phyloP scores from a whole-genome alignment of 2,888 invertebrate species.

The Capitulum mitella region DNA sequence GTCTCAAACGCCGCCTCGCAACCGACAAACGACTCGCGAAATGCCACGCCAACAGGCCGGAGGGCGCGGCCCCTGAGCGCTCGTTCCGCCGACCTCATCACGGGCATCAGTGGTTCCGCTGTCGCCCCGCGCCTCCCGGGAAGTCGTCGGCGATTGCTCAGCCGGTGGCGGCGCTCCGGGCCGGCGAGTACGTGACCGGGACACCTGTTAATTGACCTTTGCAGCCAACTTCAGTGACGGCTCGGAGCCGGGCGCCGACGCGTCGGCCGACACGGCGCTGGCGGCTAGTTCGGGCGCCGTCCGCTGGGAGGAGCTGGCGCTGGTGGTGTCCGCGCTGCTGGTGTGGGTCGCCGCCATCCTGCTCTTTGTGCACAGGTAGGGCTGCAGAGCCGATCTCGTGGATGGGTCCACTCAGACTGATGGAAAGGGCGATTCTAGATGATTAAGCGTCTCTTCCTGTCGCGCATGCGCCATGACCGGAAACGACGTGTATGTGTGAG shows the following conservation, averaged over 20 bases:
- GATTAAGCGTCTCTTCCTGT: no score
- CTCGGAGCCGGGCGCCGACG: background rate
- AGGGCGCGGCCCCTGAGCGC: no score
- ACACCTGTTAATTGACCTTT: background rate
- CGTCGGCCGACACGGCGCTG: background rate
- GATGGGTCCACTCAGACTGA: no score
- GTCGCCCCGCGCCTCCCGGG: no score
- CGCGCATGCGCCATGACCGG: no score
- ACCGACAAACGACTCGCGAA: background rate
- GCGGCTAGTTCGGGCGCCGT: background rate
- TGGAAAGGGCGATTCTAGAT: no score
- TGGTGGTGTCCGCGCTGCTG: background rate
- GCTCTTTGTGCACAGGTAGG: conserved; percentile 7
- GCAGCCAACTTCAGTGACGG: background rate
- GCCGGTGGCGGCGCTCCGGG: background rate
- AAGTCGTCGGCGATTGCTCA: no score
- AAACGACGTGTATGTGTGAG: no score
- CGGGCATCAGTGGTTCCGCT: no score
- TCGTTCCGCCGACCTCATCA: no score
- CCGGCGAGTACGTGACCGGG: background rate
- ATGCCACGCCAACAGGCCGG: background rate
- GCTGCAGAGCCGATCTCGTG: no score
- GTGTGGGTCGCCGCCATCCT: conserved; percentile 7
- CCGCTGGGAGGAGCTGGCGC: background rate
- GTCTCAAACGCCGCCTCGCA: no score